Conservation (phyloP, 2,888 invertebrate species). For the Pegoplata infirma region DNA sequence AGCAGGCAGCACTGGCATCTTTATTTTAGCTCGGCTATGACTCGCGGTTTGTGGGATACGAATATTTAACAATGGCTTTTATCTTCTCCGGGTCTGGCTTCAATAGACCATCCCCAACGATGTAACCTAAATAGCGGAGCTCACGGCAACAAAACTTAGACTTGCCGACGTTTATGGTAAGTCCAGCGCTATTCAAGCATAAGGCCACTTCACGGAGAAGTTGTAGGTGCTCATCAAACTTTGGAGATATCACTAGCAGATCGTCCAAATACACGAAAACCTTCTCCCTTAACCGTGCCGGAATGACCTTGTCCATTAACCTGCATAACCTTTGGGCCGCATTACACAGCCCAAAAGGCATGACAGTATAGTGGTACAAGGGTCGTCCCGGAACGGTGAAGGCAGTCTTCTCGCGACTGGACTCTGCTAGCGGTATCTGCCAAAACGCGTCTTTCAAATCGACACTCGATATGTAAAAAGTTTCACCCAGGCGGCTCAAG, state of each 20-base stretch:
- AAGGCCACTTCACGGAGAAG: neutral
- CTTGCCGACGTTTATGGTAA: neutral
- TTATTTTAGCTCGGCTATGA: too few species aligned
- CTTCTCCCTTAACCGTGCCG: neutral
- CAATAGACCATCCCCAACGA: neutral
- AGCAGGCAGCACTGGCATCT: too few species aligned
- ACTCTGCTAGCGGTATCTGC: neutral
- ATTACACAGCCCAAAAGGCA: slow-evolving; percentile 36
- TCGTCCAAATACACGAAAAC: slow-evolving; percentile 24
- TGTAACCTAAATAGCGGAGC: neutral
- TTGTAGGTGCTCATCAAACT: neutral
- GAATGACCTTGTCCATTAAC: slow-evolving; percentile 29
- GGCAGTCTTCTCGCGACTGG: slow-evolving; percentile 13
- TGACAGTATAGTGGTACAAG: slow-evolving; percentile 23
- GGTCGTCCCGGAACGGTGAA: slow-evolving; percentile 10
- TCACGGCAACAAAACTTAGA: neutral
- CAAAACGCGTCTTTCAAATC: too few species aligned
- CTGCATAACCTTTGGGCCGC: slow-evolving; percentile 28
- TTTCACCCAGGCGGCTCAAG: neutral
- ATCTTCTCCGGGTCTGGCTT: neutral
- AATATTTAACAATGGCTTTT: too few species aligned
- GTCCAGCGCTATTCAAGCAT: neutral
- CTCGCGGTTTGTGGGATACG: too few species aligned
- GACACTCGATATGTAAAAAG: neutral
- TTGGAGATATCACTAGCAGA: neutral